phyloP scores from a whole-genome alignment of 2,113 vertebrate genomes.

The Pontoporia blainvillei region DNA sequence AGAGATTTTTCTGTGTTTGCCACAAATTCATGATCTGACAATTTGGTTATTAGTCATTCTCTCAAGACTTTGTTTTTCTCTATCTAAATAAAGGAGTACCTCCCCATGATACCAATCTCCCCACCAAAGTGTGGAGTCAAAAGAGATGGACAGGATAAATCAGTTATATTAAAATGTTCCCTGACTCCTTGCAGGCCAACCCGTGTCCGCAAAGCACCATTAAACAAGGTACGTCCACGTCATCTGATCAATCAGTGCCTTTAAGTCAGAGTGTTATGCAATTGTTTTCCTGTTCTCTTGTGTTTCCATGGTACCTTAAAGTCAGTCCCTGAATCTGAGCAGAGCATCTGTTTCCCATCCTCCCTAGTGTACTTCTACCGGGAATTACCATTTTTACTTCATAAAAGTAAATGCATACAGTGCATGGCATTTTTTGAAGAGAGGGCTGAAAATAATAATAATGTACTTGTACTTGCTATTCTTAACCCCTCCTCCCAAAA shows the following conservation, averaged over 20 bases:
- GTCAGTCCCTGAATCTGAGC: neutral
- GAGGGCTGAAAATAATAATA: conserved; percentile 71
- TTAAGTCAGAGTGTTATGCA: neutral
- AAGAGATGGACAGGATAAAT: neutral
- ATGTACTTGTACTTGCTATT: conserved; percentile 69
- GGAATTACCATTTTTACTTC: conserved; percentile 62
- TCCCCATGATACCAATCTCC: neutral
- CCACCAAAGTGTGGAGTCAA: neutral
- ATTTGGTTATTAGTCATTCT: neutral
- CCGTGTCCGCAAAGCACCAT: neutral
- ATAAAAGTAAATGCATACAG: conserved; percentile 42
- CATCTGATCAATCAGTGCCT: neutral
- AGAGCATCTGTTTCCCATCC: conserved; percentile 46
- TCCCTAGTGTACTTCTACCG: neutral
- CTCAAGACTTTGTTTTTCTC: neutral
- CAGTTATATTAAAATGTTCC: neutral
- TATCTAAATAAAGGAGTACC: neutral
- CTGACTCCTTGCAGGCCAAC: neutral
- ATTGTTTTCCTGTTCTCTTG: neutral
- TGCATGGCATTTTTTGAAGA: conserved; percentile 50
- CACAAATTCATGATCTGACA: neutral
- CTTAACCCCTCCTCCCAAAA: conserved; percentile 62
- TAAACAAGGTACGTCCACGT: neutral
- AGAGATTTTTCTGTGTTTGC: neutral
- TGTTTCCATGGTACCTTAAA: neutral